phyloP scores from a whole-genome alignment of 2,113 vertebrate species.

The Zosterops lateralis region DNA sequence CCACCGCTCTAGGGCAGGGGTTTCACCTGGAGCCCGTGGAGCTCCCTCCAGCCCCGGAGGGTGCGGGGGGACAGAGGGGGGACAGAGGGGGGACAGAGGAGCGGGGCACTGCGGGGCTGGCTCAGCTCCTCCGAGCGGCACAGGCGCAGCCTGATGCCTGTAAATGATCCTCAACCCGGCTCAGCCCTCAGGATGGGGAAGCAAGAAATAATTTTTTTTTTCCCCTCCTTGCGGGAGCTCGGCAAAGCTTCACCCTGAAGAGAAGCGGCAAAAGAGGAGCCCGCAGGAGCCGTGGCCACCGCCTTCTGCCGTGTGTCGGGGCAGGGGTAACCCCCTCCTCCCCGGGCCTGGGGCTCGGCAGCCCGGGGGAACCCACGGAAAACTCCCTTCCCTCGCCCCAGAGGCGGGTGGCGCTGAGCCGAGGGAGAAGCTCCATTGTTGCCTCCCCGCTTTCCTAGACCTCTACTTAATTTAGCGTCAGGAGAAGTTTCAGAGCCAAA shows the following conservation, averaged over 20 bases:
- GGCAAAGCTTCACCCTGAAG: neutral
- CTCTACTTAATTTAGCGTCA: neutral
- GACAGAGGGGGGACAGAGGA: neutral
- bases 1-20: neutral
- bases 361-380: neutral
- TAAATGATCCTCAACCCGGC: neutral
- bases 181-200: neutral
- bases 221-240: neutral
- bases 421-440: neutral
- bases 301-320: neutral
- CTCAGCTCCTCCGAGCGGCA: neutral
- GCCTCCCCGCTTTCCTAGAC: neutral
- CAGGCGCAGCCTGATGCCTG: neutral
- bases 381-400: neutral
- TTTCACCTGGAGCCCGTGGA: neutral
- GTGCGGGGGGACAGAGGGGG: neutral
- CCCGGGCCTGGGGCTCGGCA: neutral
- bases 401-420: neutral
- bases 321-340: neutral
- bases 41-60: neutral
- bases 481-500: neutral
- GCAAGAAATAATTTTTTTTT: neutral
- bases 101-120: rapidly evolving
- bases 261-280: neutral
- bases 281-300: neutral